phyloP scores from a whole-genome alignment of 1,140 invertebrate genomes.

The Penaeus vannamei region DNA sequence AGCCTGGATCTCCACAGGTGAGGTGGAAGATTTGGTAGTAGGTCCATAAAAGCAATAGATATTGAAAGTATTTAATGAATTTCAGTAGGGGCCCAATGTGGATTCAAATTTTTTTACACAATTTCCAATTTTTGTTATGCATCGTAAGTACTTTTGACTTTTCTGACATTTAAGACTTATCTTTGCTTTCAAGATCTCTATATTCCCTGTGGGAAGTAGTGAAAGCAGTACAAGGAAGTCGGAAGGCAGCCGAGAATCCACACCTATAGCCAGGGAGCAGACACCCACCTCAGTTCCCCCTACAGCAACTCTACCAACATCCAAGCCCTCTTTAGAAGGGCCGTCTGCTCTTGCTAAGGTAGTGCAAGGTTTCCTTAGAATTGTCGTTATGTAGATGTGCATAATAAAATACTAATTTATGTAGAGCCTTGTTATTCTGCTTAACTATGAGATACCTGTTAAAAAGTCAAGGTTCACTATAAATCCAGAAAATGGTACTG shows the following conservation, averaged over 20 bases:
- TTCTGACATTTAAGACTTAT: not conserved
- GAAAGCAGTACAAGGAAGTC: slow-evolving; percentile 43
- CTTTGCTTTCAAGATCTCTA: slow-evolving; percentile 63
- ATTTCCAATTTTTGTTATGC: too few species aligned
- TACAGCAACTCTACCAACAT: slow-evolving; percentile 34
- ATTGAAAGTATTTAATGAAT: not conserved
- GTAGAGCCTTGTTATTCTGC: too few species aligned
- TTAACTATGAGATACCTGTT: too few species aligned
- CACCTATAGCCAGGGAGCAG: slow-evolving; percentile 46
- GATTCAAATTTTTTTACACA: not conserved
- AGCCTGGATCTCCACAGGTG: slow-evolving; percentile 67
- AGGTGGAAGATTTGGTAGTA: not conserved
- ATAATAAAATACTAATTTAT: too few species aligned
- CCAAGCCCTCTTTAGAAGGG: slow-evolving; percentile 53
- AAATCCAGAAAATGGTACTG: too few species aligned
- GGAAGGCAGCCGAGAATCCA: slow-evolving; percentile 47
- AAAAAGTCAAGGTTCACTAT: too few species aligned
- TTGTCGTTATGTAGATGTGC: not conserved
- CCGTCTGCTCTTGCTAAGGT: slow-evolving; percentile 66
- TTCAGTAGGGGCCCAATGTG: not conserved
- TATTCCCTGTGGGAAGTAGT: slow-evolving; percentile 63
- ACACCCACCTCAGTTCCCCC: slow-evolving; percentile 40
- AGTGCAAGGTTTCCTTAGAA: not conserved
- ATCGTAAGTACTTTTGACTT: not conserved
- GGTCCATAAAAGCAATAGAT: not conserved